phyloP scores from a whole-genome alignment of 2,888 invertebrate species.

The Tyria jacobaeae region DNA sequence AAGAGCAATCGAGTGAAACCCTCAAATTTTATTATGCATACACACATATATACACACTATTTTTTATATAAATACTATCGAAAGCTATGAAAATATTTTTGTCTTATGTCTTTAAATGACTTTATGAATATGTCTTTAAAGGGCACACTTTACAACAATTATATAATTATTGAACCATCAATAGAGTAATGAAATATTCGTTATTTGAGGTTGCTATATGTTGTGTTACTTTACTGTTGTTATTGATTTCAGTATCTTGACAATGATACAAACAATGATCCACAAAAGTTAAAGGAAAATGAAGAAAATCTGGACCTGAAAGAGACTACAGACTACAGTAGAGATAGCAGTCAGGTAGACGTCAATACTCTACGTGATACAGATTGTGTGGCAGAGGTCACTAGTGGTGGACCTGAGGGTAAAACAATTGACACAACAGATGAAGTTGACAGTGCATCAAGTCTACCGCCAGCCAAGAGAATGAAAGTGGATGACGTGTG shows the following conservation, averaged over 20 bases:
- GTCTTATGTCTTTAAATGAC: too few relatives aligned
- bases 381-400: neutral
- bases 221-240: neutral
- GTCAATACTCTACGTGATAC: neutral
- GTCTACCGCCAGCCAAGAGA: slow-evolving; percentile 65
- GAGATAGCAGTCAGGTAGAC: neutral
- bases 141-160: too few relatives aligned
- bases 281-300: neutral
- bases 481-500: slow-evolving; percentile 86
- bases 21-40: too few relatives aligned
- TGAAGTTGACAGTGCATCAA: slow-evolving; percentile 10
- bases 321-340: neutral
- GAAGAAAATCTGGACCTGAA: neutral
- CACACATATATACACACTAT: too few relatives aligned
- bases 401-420: neutral
- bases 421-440: neutral
- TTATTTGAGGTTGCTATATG: neutral
- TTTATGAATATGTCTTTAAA: too few relatives aligned
- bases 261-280: neutral
- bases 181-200: neutral
- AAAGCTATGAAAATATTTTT: too few relatives aligned
- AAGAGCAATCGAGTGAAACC: too few relatives aligned
- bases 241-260: slow-evolving; percentile 6
- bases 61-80: too few relatives aligned
- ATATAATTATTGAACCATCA: neutral